phyloP scores from a whole-genome alignment of 2,888 invertebrate genomes.

The Netelia fuscicornis region DNA sequence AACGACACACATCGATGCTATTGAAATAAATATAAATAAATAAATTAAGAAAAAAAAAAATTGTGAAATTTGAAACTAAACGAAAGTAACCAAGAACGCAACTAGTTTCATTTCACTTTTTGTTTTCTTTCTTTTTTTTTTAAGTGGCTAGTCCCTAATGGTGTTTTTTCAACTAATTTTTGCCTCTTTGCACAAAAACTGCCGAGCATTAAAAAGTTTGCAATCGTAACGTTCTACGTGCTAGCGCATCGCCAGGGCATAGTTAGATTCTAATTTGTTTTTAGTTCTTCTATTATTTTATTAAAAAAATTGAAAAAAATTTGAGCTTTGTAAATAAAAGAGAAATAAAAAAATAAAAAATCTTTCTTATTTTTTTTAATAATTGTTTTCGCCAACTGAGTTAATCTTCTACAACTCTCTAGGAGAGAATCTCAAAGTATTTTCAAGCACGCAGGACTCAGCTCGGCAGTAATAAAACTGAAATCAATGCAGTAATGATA shows the following conservation, averaged over 20 bases:
- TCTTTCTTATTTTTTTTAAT: no score
- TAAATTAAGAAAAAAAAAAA: background rate
- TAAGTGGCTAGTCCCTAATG: slow-evolving; percentile 57
- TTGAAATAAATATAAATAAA: background rate
- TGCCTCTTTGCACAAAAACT: slow-evolving; percentile 58
- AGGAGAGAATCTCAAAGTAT: background rate
- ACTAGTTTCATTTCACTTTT: slow-evolving; percentile 27
- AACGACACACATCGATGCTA: slow-evolving; percentile 62
- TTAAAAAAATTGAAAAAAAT: background rate
- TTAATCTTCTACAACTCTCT: background rate
- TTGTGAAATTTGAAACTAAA: background rate
- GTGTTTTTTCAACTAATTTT: slow-evolving; percentile 54
- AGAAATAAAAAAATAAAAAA: background rate
- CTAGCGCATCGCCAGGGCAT: slow-evolving; percentile 35
- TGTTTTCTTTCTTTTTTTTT: no score
- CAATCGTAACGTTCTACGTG: slow-evolving; percentile 43
- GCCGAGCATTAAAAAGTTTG: slow-evolving; percentile 57
- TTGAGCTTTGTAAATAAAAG: background rate
- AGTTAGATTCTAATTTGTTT: slow-evolving; percentile 2
- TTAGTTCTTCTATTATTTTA: background rate
- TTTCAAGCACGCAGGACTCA: slow-evolving; percentile 47
- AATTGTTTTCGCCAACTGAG: background rate
- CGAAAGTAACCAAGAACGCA: slow-evolving; percentile 35
- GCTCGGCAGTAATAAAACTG: slow-evolving; percentile 67
- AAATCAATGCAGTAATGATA: slow-evolving; percentile 5